Evolutionary conservation across 2,113 vertebrate genomes (phyloP).

Genomic region (Xenotilapia longispinis): DNA sequence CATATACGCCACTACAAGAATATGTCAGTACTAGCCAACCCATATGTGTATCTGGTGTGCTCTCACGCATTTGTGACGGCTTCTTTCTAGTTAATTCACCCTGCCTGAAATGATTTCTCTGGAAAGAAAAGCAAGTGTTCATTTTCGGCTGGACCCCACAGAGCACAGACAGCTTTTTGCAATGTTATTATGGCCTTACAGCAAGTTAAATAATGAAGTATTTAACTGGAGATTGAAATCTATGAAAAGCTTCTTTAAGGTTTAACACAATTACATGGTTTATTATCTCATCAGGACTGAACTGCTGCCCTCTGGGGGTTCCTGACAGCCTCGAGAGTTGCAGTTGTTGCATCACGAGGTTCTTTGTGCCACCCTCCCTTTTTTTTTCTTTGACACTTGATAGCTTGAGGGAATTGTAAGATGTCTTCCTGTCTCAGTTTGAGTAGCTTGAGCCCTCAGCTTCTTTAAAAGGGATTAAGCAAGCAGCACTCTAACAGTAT

Average conservation of each 20-base stretch:
- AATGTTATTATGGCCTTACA: not conserved
- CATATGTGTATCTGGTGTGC: not conserved
- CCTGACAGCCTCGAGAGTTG: not conserved
- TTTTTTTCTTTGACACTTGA: not conserved
- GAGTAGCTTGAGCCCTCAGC: not conserved
- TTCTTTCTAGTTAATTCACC: not conserved
- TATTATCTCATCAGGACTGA: not conserved
- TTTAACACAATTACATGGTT: not conserved
- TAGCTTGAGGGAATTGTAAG: not conserved
- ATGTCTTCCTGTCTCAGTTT: not conserved
- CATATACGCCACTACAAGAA: not conserved
- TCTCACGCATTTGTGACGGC: rapidly evolving
- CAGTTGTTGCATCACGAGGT: not conserved
- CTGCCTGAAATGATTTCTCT: not conserved
- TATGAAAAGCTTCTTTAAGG: not conserved
- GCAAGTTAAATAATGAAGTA: not conserved
- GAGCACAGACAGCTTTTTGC: not conserved
- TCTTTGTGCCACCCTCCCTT: not conserved
- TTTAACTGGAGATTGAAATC: not conserved
- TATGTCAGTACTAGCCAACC: not conserved
- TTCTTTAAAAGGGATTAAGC: not conserved
- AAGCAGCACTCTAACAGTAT: not conserved
- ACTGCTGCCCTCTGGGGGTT: not conserved
- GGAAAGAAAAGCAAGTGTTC: not conserved
- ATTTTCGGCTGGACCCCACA: not conserved